Percentiles rank a stretch among this genome's conserved stretches.
These are phyloP conservation scores for Zaprionus nigranus DNA, from an alignment of 1,140 invertebrate species.

Conservation along the genomic window DNA sequence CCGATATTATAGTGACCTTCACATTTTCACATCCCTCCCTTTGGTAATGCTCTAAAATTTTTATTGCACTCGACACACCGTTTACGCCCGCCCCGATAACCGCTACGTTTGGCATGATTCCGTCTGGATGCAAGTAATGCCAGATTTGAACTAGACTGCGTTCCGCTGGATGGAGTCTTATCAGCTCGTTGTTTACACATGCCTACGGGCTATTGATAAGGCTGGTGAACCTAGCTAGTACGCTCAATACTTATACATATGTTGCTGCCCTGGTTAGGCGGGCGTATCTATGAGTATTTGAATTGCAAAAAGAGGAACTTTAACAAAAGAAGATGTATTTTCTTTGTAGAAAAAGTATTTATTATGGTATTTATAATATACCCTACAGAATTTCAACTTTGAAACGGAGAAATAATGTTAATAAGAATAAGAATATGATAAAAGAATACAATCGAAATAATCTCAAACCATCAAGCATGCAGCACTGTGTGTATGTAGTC, in stretches of 20 bases:
- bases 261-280: conserved; percentile 10
- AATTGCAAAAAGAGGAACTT: not conserved
- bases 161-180: not conserved
- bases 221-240: not conserved
- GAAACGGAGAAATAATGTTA: no score
- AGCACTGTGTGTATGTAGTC: not conserved
- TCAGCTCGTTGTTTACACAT: not conserved
- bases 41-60: conserved; percentile 72
- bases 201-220: conserved; percentile 2
- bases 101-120: conserved; percentile 67
- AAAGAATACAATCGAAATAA: no score
- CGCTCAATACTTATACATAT: not conserved
- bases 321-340: not conserved
- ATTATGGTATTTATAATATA: no score
- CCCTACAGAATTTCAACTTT: no score
- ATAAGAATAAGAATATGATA: no score
- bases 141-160: conserved; percentile 7
- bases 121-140: conserved; percentile 17
- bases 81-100: conserved; percentile 82
- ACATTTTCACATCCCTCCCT: conserved; percentile 21
- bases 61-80: conserved; percentile 82
- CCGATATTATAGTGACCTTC: conserved; percentile 88
- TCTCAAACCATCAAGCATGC: no score
- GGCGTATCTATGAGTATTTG: not conserved
- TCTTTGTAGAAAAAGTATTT: not conserved